Conservation (phyloP, 35 echinoderm and acorn worm species). For the Anneissia japonica region DNA sequence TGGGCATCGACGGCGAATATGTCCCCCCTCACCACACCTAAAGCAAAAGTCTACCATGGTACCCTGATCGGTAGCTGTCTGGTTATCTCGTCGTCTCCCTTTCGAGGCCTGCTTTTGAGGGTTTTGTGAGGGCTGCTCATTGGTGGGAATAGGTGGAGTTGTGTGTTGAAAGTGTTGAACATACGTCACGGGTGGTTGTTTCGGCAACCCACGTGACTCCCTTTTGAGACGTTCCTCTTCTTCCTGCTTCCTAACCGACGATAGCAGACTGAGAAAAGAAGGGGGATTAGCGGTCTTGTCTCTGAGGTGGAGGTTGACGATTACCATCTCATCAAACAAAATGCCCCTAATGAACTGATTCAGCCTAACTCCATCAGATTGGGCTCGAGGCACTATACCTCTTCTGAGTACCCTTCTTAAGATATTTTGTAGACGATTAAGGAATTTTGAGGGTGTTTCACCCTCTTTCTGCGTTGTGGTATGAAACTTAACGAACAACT, state of each 20-base stretch:
- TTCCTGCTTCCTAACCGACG: conserved; percentile 37
- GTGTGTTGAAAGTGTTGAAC: too few species aligned
- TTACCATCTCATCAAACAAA: conserved; percentile 41
- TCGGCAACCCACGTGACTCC: neutral
- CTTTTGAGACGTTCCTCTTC: conserved; percentile 21
- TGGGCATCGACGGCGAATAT: conserved; percentile 20
- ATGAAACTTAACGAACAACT: conserved; percentile 37
- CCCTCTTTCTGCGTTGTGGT: conserved; percentile 2
- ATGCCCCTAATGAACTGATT: conserved; percentile 38
- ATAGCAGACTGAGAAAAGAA: conserved; percentile 8
- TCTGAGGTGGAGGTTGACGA: conserved; percentile 39
- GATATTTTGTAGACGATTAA: conserved; percentile 7
- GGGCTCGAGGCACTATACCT: neutral
- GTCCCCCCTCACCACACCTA: conserved; percentile 38
- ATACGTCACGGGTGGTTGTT: neutral
- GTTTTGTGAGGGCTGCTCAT: too few species aligned
- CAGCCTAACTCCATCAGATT: neutral
- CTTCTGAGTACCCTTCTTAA: conserved; percentile 18
- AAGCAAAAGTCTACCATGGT: conserved; percentile 42
- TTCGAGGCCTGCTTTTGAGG: too few species aligned
- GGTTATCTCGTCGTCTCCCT: neutral
- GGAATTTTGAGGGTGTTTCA: conserved; percentile 29
- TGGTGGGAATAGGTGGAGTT: too few species aligned
- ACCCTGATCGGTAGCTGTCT: neutral
- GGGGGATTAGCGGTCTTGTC: conserved; percentile 13